Evolutionary conservation across 2,888 invertebrate genomes (phyloP), one percentile per base, ranked within the genome.

Genomic region (Eucriotettix oculatus): DNA sequence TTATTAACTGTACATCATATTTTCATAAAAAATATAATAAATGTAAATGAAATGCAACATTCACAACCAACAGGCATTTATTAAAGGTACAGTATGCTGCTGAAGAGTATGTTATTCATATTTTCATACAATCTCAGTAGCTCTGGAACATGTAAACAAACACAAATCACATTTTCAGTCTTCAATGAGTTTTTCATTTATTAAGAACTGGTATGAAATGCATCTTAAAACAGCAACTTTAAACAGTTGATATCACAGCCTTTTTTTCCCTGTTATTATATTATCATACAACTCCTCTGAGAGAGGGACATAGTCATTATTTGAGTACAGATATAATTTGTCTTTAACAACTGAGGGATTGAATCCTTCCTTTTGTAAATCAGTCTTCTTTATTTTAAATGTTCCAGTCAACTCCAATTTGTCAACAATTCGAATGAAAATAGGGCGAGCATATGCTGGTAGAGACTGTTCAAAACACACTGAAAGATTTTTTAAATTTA

Each of bases 301-400:
- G 9, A 83, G 66, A 10, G 71, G 71, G 53, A 72, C 68, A 64
- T 76, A 79, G 9, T 68, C 65, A 57, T 68, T 68, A 9, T 69
- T 64, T 62, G 74, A 71, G 61, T 78, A 67, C 67, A 79, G 79
- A 68, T 74, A 83, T 56, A 84, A 66, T 62, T 73, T 73, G 68
- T 83, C 83, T 57, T 73, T 73, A 57, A 77, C 72, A 64, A 81
- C 79, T 58, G 78, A 76, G 3, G 87, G 78, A 70, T 96, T 81
- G 72, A 86, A 96, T 2, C 89, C 94, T 66, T 94, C 90, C 64
- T 83, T 79, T 70, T 90, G 88, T 63, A 96, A 80, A 66, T 90
- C 87, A 7, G 85, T 79, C 72, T 97, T 98, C 74, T 91, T 90
- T 66, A 97, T 73, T 75, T 98, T 98, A 73, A 90, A 97, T 0